Percentiles rank a stretch among this genome's conserved stretches.
Evolutionary conservation across 2,113 vertebrate genomes (phyloP).

Genomic region (Stigmatopora argus): DNA sequence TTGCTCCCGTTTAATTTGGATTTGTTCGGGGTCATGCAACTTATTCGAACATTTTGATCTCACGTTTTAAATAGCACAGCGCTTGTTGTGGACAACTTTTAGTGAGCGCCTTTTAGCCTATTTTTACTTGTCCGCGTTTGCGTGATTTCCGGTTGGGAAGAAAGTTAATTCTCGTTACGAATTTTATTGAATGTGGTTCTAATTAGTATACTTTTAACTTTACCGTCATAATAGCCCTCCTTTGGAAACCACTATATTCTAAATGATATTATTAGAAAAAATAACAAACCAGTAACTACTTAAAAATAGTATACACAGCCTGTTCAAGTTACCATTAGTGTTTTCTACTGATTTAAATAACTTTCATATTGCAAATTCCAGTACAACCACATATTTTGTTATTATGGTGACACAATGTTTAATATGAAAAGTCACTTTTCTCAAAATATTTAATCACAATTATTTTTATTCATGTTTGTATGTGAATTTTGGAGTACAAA

Average conservation of each 20-base stretch:
- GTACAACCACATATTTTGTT: background rate
- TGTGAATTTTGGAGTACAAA: constrained; percentile 66
- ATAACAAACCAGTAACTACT: too few species aligned
- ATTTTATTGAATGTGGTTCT: background rate
- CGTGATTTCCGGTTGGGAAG: background rate
- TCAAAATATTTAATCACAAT: constrained; percentile 53
- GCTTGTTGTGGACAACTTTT: too few species aligned
- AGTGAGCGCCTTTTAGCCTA: too few species aligned
- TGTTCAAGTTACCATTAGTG: background rate
- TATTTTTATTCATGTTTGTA: constrained; percentile 63
- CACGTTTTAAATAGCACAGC: background rate
- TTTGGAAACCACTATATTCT: too few species aligned
- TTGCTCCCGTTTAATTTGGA: background rate
- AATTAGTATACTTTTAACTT: background rate
- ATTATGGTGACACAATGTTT: background rate
- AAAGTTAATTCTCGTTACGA: background rate
- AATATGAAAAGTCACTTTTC: constrained; percentile 1
- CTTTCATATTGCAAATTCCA: too few species aligned
- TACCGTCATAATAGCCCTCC: background rate
- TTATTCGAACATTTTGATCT: background rate
- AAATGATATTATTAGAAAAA: too few species aligned
- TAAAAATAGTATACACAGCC: too few species aligned
- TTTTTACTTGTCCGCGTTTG: background rate
- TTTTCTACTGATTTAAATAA: background rate
- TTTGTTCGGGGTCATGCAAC: background rate